Percentiles rank a stretch among this genome's conserved stretches.
Conservation (phyloP, 2,797 vertebrate species). For the Neostethus bicornis region DNA sequence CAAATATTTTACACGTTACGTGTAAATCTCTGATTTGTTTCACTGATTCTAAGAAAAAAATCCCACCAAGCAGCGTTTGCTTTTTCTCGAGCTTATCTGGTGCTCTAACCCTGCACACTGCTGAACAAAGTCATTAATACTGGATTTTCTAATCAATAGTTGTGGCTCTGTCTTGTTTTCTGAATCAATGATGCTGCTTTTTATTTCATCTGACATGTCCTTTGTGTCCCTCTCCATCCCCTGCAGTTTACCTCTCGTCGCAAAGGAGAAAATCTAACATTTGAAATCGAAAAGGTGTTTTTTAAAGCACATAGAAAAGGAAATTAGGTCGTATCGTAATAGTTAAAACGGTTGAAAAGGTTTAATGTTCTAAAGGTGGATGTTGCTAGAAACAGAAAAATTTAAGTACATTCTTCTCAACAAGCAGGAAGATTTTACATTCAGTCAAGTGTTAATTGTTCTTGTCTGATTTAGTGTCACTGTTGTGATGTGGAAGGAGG, state of each 20-base stretch:
- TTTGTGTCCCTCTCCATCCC: slow-evolving; percentile 27
- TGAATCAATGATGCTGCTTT: slow-evolving; percentile 65
- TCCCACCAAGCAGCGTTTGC: slow-evolving; percentile 18
- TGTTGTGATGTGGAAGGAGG: no score
- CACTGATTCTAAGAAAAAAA: slow-evolving; percentile 19
- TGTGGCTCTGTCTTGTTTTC: slow-evolving; percentile 63
- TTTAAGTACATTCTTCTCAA: no score
- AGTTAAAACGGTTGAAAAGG: no score
- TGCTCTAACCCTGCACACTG: slow-evolving; percentile 41
- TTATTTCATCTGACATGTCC: slow-evolving; percentile 52
- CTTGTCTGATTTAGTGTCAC: no score
- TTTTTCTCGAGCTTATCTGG: slow-evolving; percentile 41
- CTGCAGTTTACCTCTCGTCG: slow-evolving; percentile 17
- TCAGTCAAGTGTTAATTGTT: no score
- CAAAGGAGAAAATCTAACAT: slow-evolving; percentile 5
- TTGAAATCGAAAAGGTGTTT: slow-evolving; percentile 1
- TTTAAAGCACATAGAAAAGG: neutral
- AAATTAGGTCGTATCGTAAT: neutral
- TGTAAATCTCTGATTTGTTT: slow-evolving; percentile 2
- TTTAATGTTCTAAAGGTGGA: no score
- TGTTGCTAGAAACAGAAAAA: no score
- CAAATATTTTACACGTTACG: neutral
- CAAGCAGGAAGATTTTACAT: no score
- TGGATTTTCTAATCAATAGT: slow-evolving; percentile 73
- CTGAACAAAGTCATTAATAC: slow-evolving; percentile 66